Percentiles rank a stretch among this genome's conserved stretches.
Conservation (phyloP, 1,140 invertebrate genomes). For the Platyscapa corneri region DNA sequence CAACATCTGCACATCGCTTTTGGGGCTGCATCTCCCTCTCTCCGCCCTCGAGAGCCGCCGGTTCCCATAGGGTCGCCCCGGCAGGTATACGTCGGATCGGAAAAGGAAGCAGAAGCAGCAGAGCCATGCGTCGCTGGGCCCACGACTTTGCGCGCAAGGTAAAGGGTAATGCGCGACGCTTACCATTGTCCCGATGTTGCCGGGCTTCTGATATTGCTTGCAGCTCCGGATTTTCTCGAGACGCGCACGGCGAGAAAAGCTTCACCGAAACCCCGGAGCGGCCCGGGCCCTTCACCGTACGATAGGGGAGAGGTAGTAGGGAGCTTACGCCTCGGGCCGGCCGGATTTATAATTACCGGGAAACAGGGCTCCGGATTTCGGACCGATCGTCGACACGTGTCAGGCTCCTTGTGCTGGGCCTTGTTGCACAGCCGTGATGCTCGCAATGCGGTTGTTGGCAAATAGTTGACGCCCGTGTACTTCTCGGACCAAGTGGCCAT, state of each 20-base stretch:
- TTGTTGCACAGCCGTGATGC: too few species aligned
- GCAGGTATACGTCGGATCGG: constrained; percentile 13
- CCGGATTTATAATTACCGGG: constrained; percentile 23
- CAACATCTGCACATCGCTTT: constrained; percentile 35
- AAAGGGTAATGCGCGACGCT: constrained; percentile 18
- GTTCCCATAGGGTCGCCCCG: too few species aligned
- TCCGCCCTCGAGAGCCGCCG: background rate
- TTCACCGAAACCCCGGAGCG: background rate
- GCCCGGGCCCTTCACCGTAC: background rate
- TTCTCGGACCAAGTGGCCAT: background rate
- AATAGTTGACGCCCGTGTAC: background rate
- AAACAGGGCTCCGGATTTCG: background rate
- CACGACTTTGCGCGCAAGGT: background rate
- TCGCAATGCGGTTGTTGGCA: background rate
- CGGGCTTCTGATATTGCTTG: background rate
- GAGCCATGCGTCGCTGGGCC: background rate
- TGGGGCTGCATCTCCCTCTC: background rate
- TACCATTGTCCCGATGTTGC: background rate
- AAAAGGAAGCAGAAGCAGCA: background rate
- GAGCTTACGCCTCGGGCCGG: background rate
- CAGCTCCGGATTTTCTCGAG: background rate
- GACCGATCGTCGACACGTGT: background rate
- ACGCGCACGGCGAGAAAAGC: background rate
- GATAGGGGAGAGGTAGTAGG: background rate
- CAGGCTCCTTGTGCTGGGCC: background rate